Percentiles rank a stretch among this genome's conserved stretches.
Conservation (phyloP, 2,797 vertebrate species). For the Dipus sagitta region DNA sequence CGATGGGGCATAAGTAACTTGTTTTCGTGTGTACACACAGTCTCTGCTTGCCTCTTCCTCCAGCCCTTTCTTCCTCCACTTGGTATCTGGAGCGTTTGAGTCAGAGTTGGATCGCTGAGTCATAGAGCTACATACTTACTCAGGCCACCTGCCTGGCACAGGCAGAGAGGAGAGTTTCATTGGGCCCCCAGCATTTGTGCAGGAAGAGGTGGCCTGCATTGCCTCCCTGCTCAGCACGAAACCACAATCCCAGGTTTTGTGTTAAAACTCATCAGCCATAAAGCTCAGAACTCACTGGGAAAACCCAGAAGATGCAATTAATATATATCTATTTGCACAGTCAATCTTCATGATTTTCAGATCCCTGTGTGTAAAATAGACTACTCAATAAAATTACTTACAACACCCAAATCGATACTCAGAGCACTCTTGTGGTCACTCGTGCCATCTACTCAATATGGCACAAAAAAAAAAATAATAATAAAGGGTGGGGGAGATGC, state of each 20-base stretch:
- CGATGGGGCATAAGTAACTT: background rate
- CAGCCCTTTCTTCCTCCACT: slow-evolving; percentile 18
- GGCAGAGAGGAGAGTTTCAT: background rate
- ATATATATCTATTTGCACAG: background rate
- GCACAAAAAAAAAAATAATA: background rate
- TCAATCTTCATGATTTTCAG: slow-evolving; percentile 3
- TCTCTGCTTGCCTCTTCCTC: background rate
- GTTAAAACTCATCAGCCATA: background rate
- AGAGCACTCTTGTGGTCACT: background rate
- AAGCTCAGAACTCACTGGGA: slow-evolving; percentile 41
- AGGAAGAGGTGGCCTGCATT: background rate
- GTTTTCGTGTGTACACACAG: background rate
- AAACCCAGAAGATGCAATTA: background rate
- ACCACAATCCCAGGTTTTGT: background rate
- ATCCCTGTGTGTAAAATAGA: slow-evolving; percentile 25
- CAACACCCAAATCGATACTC: slow-evolving; percentile 12
- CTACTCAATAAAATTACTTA: background rate
- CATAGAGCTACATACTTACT: background rate
- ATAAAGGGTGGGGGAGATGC: background rate
- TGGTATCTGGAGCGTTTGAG: background rate
- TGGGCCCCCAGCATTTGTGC: background rate
- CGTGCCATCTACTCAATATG: background rate
- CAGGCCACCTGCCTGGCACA: accelerated
- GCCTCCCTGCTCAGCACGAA: background rate
- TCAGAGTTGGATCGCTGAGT: background rate